Evolutionary conservation across 1,140 invertebrate species (phyloP).

Genomic region (Neocloeon triangulifer): DNA sequence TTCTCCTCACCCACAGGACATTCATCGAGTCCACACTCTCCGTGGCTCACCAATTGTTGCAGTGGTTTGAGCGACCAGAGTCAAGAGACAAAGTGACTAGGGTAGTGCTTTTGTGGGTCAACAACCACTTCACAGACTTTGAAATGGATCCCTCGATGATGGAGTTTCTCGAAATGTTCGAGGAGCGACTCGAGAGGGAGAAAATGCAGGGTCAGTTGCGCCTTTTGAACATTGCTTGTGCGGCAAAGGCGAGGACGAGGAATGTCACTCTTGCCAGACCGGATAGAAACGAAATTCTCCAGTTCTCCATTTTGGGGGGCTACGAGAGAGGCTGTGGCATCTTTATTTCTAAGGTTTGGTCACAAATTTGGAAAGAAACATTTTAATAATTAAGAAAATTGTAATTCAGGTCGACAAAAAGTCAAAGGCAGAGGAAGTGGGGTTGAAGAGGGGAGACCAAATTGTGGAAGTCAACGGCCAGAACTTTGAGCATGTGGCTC

Average conservation of each 20-base stretch:
- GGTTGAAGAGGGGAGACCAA: conserved; percentile 90
- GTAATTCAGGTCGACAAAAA: conserved; percentile 60
- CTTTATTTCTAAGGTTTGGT: conserved; percentile 67
- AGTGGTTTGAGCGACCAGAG: conserved; percentile 67
- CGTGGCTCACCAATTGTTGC: conserved; percentile 66
- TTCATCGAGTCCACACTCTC: conserved; percentile 70
- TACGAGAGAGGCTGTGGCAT: conserved; percentile 79
- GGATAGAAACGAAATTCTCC: conserved; percentile 73
- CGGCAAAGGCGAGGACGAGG: conserved; percentile 78
- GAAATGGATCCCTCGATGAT: conserved; percentile 92
- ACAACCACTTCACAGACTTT: conserved; percentile 98
- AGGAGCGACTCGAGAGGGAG: conserved; percentile 56
- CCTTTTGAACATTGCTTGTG: conserved; percentile 87
- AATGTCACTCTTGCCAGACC: conserved; percentile 78
- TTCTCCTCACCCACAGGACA: conserved; percentile 89
- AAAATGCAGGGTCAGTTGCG: conserved; percentile 60
- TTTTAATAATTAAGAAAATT: no score
- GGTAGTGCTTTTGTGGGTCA: conserved; percentile 92
- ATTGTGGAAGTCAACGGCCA: conserved; percentile 94
- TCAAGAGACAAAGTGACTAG: conserved; percentile 77
- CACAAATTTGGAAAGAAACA: no score
- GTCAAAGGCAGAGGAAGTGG: conserved; percentile 89
- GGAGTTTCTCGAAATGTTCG: conserved; percentile 88
- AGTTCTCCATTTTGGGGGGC: conserved; percentile 85
- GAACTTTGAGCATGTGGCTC: conserved; percentile 78